These are phyloP conservation scores for Parnassius glacialis DNA, from an alignment of 2,888 invertebrate genomes.

Conservation along the genomic window DNA sequence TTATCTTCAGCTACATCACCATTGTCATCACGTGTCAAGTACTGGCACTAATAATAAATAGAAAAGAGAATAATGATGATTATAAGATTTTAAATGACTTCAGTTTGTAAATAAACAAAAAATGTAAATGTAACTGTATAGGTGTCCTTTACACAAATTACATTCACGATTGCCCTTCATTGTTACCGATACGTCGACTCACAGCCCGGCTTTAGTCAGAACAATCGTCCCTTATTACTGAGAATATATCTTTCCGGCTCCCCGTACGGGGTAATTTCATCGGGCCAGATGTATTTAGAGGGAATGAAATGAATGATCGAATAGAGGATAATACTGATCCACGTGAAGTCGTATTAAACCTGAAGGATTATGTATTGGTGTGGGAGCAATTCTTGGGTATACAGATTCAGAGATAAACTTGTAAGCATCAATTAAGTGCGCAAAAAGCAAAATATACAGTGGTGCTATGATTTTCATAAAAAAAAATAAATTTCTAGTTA, in stretches of 20 bases:
- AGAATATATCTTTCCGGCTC: conserved; percentile 32
- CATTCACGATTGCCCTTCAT: conserved; percentile 30
- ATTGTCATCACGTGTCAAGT: too few species aligned
- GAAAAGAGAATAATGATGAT: too few species aligned
- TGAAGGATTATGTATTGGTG: conserved; percentile 34
- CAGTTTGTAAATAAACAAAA: not conserved
- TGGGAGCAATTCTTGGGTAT: conserved; percentile 14
- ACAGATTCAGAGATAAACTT: not conserved
- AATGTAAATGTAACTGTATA: not conserved
- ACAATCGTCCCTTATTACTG: conserved; percentile 43
- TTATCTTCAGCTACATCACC: too few species aligned
- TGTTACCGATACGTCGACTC: conserved; percentile 33
- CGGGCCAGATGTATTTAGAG: conserved; percentile 28
- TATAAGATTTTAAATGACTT: not conserved
- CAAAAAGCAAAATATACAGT: too few species aligned
- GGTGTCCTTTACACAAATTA: conserved; percentile 31
- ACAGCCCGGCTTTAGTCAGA: conserved; percentile 34
- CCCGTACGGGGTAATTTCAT: conserved; percentile 25
- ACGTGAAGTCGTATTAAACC: conserved; percentile 40
- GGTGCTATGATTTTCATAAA: too few species aligned
- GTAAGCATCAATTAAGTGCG: too few species aligned
- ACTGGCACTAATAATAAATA: too few species aligned
- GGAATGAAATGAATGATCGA: conserved; percentile 31
- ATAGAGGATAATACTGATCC: conserved; percentile 26
- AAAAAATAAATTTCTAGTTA: too few species aligned